A percentile compares a stretch with the other conserved stretches of the same genome.
Evolutionary conservation across 2,113 vertebrate species (phyloP).

Genomic region (Argyrosomus japonicus): DNA sequence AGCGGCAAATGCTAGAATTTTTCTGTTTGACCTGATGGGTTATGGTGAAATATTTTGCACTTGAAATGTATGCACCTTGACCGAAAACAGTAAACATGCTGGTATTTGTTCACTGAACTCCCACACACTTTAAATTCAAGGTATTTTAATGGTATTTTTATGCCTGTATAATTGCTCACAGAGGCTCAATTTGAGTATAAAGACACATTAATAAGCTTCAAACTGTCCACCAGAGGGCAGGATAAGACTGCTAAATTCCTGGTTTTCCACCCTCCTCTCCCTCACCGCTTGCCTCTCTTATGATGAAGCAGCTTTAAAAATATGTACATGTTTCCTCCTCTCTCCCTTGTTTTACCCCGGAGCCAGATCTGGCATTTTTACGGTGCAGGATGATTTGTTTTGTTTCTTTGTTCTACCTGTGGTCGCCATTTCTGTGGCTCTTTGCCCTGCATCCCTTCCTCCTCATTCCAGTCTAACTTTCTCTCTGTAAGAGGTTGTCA

Average conservation of each 20-base stretch:
- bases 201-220: not conserved
- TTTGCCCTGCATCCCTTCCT: slow-evolving; percentile 39
- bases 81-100: not conserved
- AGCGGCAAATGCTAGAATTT: not conserved
- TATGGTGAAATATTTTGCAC: slow-evolving; percentile 22
- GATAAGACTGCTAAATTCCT: slow-evolving; percentile 27
- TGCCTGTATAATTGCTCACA: not conserved
- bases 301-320: slow-evolving; percentile 53
- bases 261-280: not conserved
- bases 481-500: slow-evolving; percentile 48
- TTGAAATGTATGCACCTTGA: slow-evolving; percentile 1
- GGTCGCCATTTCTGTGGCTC: slow-evolving; percentile 24
- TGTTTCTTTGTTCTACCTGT: slow-evolving; percentile 64
- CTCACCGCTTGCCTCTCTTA: slow-evolving; percentile 15
- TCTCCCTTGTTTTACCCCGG: slow-evolving; percentile 26
- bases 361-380: slow-evolving; percentile 70
- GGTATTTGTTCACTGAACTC: not conserved
- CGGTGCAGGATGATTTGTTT: slow-evolving; percentile 69
- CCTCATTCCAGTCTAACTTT: slow-evolving; percentile 45
- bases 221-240: slow-evolving; percentile 78
- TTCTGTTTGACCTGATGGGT: not conserved
- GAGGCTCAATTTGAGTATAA: not conserved
- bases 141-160: slow-evolving; percentile 28
- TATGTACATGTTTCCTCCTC: slow-evolving; percentile 19
- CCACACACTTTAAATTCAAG: not conserved